These are phyloP conservation scores for Forbesichthys papilliferus DNA, from an alignment of 2,113 vertebrate genomes.

Conservation along the genomic window DNA sequence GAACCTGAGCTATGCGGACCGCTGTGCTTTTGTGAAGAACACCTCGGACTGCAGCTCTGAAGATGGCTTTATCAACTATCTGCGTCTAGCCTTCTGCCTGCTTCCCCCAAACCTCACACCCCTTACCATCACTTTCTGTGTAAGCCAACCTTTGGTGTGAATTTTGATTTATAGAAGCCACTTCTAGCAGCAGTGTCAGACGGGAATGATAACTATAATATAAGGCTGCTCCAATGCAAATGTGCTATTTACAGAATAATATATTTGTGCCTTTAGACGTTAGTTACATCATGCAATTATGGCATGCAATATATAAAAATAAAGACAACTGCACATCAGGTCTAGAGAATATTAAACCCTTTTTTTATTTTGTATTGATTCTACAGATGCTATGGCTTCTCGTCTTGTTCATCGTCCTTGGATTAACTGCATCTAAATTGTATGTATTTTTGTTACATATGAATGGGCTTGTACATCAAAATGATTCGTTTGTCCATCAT, in stretches of 20 bases:
- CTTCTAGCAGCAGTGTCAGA: no score
- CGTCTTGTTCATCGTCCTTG: conserved; percentile 66
- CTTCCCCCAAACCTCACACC: conserved; percentile 81
- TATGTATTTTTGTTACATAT: conserved; percentile 42
- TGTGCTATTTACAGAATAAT: no score
- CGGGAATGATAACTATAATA: no score
- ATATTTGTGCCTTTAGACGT: no score
- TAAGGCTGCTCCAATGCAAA: no score
- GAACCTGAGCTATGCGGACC: conserved; percentile 71
- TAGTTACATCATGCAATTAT: no score
- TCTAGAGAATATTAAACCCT: neutral
- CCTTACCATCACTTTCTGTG: conserved; percentile 80
- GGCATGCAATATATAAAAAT: no score
- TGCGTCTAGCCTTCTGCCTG: conserved; percentile 81
- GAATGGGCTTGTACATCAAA: neutral
- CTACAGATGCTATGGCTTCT: conserved; percentile 68
- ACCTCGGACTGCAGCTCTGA: conserved; percentile 83
- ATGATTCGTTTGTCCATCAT: neutral
- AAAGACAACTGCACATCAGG: neutral
- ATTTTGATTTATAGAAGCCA: no score
- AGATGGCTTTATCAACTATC: conserved; percentile 88
- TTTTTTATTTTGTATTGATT: conserved; percentile 17
- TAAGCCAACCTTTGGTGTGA: conserved; percentile 33
- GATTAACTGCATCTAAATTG: conserved; percentile 71
- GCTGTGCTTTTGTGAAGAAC: conserved; percentile 83